Base-by-base conservation (phyloP, 2,113 vertebrate genomes). In the Oxygymnocypris stewartii region DNA sequence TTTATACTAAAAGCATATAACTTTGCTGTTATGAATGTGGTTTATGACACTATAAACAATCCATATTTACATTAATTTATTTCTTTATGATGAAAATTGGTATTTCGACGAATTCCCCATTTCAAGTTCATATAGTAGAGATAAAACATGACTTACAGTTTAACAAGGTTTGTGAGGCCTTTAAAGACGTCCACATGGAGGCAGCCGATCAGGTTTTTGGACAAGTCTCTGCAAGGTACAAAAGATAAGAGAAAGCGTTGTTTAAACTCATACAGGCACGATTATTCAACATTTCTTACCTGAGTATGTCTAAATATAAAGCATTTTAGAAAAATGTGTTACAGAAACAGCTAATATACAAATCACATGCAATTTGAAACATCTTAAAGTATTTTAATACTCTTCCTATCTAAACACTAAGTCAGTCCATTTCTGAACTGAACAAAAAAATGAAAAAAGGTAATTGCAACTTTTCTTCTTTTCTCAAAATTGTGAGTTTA, bases 161-260 rank as follows among this genome's bases (percentile, higher is more conserved):
- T 94, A 88, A 96, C 92, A 25, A 99, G 94, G 92, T 92, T 98
- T 87, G 92, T 91, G 79, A 99, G 96, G 91, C 97, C 97, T 93
- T 94, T 97, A 92, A 99, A 99, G 90, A 97, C 93, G 79, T 97
- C 97, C 23, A 94, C 95, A 54, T 97, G 98, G 82, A 99, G 95
- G 91, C 98, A 99, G 89, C 97, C 97, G 87, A 99, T 98, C 86
- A 95, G 95, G 93, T 99, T 99, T 92, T 98, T 99, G 81, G 97
- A 97, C 91, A 99, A 91, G 89, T 99, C 98, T 93, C 98, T 97
- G 69, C 11, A 89, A 87, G 80, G 2, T 75, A 67, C 78, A 81
- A 23, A 73, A 65, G 28, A 76, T 28, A 69, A 76, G 42, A 79
- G 25, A 83, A 59, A 23, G 28, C 35, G 65, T 67, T 40, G 35